These are phyloP conservation scores for Strix occidentalis DNA, from an alignment of 2,797 vertebrate species.

Conservation along the genomic window DNA sequence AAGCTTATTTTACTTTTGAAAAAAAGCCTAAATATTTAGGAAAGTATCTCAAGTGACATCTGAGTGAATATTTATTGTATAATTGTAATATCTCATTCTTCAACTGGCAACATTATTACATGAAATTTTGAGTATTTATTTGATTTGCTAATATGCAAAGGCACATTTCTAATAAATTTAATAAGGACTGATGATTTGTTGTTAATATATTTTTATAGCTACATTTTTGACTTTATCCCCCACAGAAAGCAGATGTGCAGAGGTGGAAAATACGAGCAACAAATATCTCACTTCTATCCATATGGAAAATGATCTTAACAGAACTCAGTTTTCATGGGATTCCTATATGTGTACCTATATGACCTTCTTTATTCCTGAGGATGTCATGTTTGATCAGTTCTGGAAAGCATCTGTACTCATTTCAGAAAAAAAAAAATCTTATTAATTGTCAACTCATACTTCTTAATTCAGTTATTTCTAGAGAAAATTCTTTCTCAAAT, in stretches of 20 bases:
- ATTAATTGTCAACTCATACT: neutral
- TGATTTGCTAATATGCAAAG: neutral
- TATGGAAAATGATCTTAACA: neutral
- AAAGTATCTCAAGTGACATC: neutral
- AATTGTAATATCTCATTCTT: neutral
- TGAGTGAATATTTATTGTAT: neutral
- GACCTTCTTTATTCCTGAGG: neutral
- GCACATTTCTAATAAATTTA: neutral
- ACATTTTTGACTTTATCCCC: neutral
- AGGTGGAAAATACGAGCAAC: neutral
- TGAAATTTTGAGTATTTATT: neutral
- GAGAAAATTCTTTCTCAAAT: neutral
- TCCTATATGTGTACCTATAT: neutral
- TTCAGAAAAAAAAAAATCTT: neutral
- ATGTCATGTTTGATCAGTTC: neutral
- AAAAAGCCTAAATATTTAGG: neutral
- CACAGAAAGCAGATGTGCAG: neutral
- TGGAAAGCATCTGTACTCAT: neutral
- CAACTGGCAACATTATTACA: neutral
- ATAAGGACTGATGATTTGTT: neutral
- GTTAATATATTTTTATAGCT: neutral
- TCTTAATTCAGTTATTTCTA: neutral
- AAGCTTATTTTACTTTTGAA: neutral
- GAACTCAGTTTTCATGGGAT: neutral
- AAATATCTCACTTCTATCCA: neutral